Conservation (phyloP, 53 echinoderm and acorn worm species). For the Pentamera pediparva region DNA sequence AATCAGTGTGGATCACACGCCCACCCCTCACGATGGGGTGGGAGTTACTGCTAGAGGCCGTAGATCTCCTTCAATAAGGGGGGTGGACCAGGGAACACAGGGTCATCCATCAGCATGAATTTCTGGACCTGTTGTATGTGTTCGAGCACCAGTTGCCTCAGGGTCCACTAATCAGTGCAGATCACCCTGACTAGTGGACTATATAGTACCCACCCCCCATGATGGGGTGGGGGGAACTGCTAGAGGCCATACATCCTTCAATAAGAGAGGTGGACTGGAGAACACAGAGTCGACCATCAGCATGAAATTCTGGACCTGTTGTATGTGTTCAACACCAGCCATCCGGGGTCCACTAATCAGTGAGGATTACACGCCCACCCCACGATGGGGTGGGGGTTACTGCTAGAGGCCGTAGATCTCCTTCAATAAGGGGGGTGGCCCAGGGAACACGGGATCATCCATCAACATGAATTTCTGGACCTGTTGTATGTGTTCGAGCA, state of each 20-base stretch:
- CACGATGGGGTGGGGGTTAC: neutral
- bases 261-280: slow-evolving; percentile 71
- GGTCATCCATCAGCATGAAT: slow-evolving; percentile 86
- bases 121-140: slow-evolving; percentile 96
- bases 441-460: slow-evolving; percentile 67
- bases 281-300: slow-evolving; percentile 71
- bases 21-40: slow-evolving; percentile 1
- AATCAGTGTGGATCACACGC: neutral
- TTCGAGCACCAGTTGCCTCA: slow-evolving; percentile 87
- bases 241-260: slow-evolving; percentile 91
- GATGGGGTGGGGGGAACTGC: slow-evolving; percentile 5
- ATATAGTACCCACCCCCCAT: neutral
- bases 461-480: slow-evolving; percentile 88
- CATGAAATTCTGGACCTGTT: slow-evolving; percentile 92
- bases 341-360: neutral
- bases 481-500: slow-evolving; percentile 94
- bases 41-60: slow-evolving; percentile 47
- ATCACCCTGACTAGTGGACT: too few species aligned
- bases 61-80: slow-evolving; percentile 94
- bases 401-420: slow-evolving; percentile 81
- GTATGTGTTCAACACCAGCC: slow-evolving; percentile 91
- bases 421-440: slow-evolving; percentile 81
- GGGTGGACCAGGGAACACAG: slow-evolving; percentile 57
- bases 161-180: slow-evolving; percentile 81
- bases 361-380: neutral